Evolutionary conservation across 2,888 invertebrate species (phyloP).

Genomic region (Empis livida): DNA sequence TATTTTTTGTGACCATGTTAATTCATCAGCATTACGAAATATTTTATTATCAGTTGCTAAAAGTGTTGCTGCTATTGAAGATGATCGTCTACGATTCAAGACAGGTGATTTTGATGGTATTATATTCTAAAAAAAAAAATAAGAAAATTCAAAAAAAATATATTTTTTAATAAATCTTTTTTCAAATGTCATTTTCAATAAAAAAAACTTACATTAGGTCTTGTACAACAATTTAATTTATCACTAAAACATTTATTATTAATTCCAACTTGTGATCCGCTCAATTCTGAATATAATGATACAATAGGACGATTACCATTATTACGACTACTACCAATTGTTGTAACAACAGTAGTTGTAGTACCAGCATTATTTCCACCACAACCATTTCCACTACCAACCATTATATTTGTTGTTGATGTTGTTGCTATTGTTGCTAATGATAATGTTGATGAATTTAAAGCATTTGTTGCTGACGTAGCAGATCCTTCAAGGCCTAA

Average conservation of each 20-base stretch:
- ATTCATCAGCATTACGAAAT: slow-evolving; percentile 16
- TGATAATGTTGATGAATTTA: slow-evolving; percentile 6
- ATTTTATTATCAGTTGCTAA: slow-evolving; percentile 23
- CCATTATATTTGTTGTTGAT: slow-evolving; percentile 7
- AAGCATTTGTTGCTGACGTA: neutral
- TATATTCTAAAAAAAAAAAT: slow-evolving; percentile 17
- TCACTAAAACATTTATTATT: neutral
- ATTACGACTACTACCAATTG: slow-evolving; percentile 2
- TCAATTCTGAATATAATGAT: no score
- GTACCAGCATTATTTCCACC: slow-evolving; percentile 7
- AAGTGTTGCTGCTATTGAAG: slow-evolving; percentile 29
- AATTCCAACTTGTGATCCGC: slow-evolving; percentile 4
- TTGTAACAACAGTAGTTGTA: slow-evolving; percentile 8
- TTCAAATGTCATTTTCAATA: no score
- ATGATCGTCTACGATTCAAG: slow-evolving; percentile 28
- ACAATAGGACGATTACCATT: slow-evolving; percentile 3
- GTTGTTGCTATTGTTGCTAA: slow-evolving; percentile 9
- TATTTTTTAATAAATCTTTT: neutral
- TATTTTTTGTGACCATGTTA: slow-evolving; percentile 7
- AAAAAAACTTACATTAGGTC: no score
- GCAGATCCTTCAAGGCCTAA: neutral
- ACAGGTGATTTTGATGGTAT: slow-evolving; percentile 28
- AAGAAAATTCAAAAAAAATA: neutral
- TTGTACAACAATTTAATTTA: no score
- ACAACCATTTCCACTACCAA: slow-evolving; percentile 2